Evolutionary conservation across 2,888 invertebrate genomes (phyloP).

Genomic region (Resseliella maxima): DNA sequence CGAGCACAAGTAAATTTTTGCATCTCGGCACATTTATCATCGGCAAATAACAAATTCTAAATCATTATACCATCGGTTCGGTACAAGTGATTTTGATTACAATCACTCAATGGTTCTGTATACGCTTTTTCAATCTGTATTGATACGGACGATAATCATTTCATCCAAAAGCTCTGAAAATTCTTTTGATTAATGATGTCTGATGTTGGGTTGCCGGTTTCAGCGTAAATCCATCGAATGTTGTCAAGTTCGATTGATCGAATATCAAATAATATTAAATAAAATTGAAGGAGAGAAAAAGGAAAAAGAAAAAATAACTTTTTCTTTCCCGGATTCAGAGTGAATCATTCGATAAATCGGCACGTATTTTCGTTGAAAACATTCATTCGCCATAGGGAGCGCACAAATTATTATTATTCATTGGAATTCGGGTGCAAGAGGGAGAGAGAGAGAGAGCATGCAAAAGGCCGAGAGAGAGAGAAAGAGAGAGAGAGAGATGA

Average conservation of each 20-base stretch:
- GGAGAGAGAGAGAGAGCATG: too few species aligned
- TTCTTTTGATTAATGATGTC: constrained; percentile 49
- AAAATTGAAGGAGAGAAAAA: not conserved
- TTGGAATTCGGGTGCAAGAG: constrained; percentile 21
- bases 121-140: not conserved
- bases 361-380: not conserved
- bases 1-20: not conserved
- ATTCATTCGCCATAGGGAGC: not conserved
- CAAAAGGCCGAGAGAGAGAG: too few species aligned
- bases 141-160: constrained; percentile 25
- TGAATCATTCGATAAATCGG: constrained; percentile 2
- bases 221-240: not conserved
- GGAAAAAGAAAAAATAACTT: too few species aligned
- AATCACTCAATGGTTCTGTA: not conserved
- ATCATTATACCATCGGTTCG: not conserved
- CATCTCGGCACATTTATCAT: too few species aligned
- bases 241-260: constrained; percentile 27
- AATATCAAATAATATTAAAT: constrained; percentile 17
- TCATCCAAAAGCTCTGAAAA: not conserved
- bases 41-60: too few species aligned
- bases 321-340: not conserved
- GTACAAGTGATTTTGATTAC: constrained; percentile 49
- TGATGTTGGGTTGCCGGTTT: not conserved
- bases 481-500: too few species aligned
- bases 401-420: constrained; percentile 17